A percentile compares a stretch with the other conserved stretches of the same genome.
phyloP scores from a whole-genome alignment of 2,797 vertebrate genomes.

The Ctenopoma kingsleyae region DNA sequence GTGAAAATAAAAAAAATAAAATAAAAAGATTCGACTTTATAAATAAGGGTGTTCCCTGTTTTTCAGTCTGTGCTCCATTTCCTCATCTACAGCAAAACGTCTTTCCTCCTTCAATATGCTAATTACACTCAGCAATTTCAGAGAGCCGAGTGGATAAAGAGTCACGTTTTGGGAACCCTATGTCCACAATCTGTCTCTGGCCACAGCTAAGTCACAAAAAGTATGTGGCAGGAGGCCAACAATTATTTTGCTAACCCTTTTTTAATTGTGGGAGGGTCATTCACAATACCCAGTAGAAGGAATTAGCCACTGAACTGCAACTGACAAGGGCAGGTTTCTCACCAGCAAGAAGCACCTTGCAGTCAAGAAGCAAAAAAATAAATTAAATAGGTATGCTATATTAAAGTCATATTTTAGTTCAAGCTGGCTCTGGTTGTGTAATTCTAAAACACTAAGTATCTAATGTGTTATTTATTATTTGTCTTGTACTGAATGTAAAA shows the following conservation, averaged over 20 bases:
- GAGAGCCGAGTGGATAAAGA: slow-evolving; percentile 50
- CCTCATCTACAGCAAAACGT: slow-evolving; percentile 33
- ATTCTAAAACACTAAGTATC: neutral
- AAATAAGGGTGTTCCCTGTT: slow-evolving; percentile 5
- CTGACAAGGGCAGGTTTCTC: slow-evolving; percentile 69
- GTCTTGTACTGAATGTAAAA: slow-evolving; percentile 3
- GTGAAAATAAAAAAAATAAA: neutral
- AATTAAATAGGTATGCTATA: slow-evolving; percentile 15
- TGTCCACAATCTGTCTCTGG: slow-evolving; percentile 59
- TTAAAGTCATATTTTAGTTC: slow-evolving; percentile 17
- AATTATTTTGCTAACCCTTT: slow-evolving; percentile 78
- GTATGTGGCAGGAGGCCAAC: slow-evolving; percentile 75
- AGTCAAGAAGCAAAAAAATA: slow-evolving; percentile 29
- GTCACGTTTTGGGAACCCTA: slow-evolving; percentile 57
- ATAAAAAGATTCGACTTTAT: slow-evolving; percentile 10
- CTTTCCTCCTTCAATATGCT: slow-evolving; percentile 51
- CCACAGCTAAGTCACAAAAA: slow-evolving; percentile 65
- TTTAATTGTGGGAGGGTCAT: slow-evolving; percentile 77
- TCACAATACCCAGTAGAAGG: slow-evolving; percentile 70
- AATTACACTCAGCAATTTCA: slow-evolving; percentile 62
- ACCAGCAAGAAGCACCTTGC: slow-evolving; percentile 62
- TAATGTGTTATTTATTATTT: neutral
- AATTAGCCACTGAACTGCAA: slow-evolving; percentile 73
- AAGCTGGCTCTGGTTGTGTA: neutral
- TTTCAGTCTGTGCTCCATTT: slow-evolving; percentile 11